A percentile compares a stretch with the other conserved stretches of the same genome.
Conservation (phyloP, 2,113 vertebrate genomes). For the Urocitellus parryii region DNA sequence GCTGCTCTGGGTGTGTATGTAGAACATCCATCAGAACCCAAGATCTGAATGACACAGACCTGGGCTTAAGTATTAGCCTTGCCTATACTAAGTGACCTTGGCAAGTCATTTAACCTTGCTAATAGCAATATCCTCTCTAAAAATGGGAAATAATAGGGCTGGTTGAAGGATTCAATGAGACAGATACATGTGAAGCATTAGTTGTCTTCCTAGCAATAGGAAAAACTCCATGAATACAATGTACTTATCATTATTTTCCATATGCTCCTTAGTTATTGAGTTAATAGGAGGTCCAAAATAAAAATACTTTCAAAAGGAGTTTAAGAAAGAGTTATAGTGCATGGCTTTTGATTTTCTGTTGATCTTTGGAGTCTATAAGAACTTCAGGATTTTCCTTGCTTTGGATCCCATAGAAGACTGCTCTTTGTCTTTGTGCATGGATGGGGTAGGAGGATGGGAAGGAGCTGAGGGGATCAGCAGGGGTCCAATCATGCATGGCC, state of each 20-base stretch:
- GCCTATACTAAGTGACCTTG: background rate
- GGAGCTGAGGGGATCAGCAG: background rate
- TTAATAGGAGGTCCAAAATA: background rate
- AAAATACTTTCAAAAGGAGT: background rate
- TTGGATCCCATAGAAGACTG: background rate
- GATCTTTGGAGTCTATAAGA: background rate
- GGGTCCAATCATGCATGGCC: background rate
- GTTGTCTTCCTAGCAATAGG: background rate
- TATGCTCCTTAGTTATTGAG: background rate
- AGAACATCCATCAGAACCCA: background rate
- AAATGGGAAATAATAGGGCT: background rate
- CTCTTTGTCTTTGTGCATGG: background rate
- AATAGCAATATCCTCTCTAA: background rate
- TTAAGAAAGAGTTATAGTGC: background rate
- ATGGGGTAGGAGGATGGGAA: background rate
- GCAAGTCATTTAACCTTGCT: background rate
- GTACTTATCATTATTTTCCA: background rate
- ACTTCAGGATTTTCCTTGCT: background rate
- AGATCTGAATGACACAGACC: background rate
- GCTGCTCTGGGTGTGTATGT: background rate
- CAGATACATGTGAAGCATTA: background rate
- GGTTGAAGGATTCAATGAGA: background rate
- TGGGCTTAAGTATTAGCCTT: background rate
- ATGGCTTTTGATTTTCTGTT: background rate
- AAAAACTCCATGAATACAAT: background rate